These are phyloP conservation scores for Chymomyza costata DNA, from an alignment of 1,140 invertebrate genomes.

Conservation along the genomic window DNA sequence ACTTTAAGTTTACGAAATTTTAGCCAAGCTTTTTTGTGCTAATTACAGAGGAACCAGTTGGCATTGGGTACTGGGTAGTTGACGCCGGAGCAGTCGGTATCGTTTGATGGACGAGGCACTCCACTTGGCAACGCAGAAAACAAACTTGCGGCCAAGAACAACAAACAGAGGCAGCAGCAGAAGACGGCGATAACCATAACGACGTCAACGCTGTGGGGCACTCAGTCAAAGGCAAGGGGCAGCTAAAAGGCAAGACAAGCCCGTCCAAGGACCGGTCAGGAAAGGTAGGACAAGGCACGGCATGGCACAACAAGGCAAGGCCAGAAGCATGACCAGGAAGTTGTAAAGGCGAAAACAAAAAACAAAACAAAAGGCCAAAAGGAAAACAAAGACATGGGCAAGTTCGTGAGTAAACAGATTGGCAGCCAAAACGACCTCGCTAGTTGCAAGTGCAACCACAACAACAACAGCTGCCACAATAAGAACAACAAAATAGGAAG, in stretches of 20 bases:
- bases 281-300: constrained; percentile 9
- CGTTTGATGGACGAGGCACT: constrained; percentile 37
- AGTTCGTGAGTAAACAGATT: constrained; percentile 63
- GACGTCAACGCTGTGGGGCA: constrained; percentile 1
- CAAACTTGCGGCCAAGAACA: constrained; percentile 60
- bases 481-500: too few species aligned
- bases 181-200: constrained; percentile 41
- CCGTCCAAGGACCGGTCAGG: background rate
- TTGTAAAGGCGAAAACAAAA: constrained; percentile 64
- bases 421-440: constrained; percentile 55
- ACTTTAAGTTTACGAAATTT: constrained; percentile 59
- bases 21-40: constrained; percentile 54
- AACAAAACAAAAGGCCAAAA: too few species aligned
- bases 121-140: constrained; percentile 55
- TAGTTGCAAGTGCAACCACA: too few species aligned
- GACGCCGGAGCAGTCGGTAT: background rate
- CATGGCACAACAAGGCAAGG: constrained; percentile 19
- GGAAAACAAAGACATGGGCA: constrained; percentile 26
- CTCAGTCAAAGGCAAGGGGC: constrained; percentile 9
- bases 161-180: constrained; percentile 42
- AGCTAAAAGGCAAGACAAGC: constrained; percentile 30
- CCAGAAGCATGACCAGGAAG: constrained; percentile 63
- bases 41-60: constrained; percentile 53
- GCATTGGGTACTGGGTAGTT: constrained; percentile 5
- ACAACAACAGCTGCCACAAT: too few species aligned